Evolutionary conservation across 1,140 invertebrate species (phyloP), one percentile per base, ranked within the genome.

Genomic region (Gryon sp.): DNA sequence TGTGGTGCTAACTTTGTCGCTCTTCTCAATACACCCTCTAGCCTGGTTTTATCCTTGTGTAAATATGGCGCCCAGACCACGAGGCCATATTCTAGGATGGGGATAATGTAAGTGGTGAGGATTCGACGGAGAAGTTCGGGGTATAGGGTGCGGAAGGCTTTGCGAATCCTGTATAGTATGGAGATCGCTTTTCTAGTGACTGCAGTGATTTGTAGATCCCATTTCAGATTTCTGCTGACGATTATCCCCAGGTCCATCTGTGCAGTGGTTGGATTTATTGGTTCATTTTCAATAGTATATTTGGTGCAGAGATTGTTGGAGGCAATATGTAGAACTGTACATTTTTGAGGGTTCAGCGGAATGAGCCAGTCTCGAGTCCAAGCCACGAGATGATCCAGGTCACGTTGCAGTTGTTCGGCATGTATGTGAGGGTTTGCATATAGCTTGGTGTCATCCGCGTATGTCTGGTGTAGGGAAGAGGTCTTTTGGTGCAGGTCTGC

Each of bases 191-290:
- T 26, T 26, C 14, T 45, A 4, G n/a, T 11, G 14, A 26, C 14
- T 2, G 14, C 1, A 1, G 19, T 6, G 1, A 22, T 5, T 1
- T 45, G 41, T 7, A 5, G 6, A 7, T 46, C 24, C 43, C 20
- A 46, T 9, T 28, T 46, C 11, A 46, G 14, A 8, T 9, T 3
- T 2, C 12, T 19, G 1, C 11, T 34, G 8, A 50, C 19, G 28
- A 32, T 43, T n/a, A 43, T 16, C 1, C 46, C 46, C 46, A 50
- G 28, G 19, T 50, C 46, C 0, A 14, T 6, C 28, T 46, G 43
- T n/a, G 24, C 16, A 11, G 5, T 46, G 11, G n/a, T n/a, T n/a
- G n/a, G n/a, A n/a, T n/a, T n/a, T n/a, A n/a, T n/a, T n/a, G n/a
- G n/a, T n/a, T n/a, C n/a, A n/a, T n/a, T n/a, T n/a, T n/a, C n/a